These are phyloP conservation scores for Haliclona indistincta DNA, from an alignment of 37 sponge, comb jelly and placozoan species.

Conservation along the genomic window DNA sequence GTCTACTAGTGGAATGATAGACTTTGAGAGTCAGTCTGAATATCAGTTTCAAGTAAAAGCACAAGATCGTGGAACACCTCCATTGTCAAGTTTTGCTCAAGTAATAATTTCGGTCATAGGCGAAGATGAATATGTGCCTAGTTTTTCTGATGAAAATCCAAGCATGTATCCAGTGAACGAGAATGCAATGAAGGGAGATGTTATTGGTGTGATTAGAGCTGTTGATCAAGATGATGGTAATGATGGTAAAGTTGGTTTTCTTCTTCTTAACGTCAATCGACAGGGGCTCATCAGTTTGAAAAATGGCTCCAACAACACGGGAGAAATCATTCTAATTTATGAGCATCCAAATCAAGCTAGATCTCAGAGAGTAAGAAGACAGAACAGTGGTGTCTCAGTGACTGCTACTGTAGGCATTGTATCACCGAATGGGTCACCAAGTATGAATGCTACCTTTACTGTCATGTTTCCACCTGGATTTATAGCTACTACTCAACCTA, in stretches of 20 bases:
- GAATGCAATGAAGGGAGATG: neutral
- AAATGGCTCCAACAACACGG: conserved; percentile 14
- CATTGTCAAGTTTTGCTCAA: neutral
- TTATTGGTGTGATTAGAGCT: conserved; percentile 24
- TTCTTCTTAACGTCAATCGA: conserved; percentile 8
- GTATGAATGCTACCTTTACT: no score
- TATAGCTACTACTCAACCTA: no score
- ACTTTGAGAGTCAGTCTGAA: conserved; percentile 2
- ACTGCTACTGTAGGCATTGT: no score
- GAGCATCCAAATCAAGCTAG: neutral
- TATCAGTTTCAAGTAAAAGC: conserved; percentile 36
- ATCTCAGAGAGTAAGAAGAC: neutral
- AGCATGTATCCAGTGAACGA: conserved; percentile 1
- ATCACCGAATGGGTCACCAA: no score
- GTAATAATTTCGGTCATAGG: conserved; percentile 25
- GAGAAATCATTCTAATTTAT: conserved; percentile 30
- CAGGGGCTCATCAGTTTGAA: no score
- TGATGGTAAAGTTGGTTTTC: conserved; percentile 17
- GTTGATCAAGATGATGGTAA: conserved; percentile 40
- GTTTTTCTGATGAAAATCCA: neutral
- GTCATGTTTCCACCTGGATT: no score
- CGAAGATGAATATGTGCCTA: conserved; percentile 49
- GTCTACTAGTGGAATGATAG: neutral
- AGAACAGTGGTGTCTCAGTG: neutral
- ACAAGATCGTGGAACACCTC: conserved; percentile 9